Conservation (phyloP, 2,888 invertebrate species). For the Cataglyphis albicans region DNA sequence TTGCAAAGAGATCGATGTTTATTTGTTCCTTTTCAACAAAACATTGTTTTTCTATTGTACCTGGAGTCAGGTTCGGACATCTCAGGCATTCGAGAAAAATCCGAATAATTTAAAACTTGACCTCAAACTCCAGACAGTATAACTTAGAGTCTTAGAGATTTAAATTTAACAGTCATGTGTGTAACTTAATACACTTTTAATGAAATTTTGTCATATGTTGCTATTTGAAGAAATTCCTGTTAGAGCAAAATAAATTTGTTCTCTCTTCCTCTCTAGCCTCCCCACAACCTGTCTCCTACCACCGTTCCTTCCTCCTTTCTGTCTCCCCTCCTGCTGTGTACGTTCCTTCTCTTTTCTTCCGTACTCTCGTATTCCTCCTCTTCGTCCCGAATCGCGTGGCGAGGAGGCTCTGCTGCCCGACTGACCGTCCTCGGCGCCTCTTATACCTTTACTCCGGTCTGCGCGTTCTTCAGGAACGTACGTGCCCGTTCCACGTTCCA, state of each 20-base stretch:
- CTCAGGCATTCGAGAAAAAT: constrained; percentile 2
- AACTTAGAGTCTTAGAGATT: neutral
- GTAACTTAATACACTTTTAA: neutral
- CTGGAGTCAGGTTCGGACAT: neutral
- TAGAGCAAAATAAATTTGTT: constrained; percentile 49
- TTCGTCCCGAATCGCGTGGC: constrained; percentile 78
- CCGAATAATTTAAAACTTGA: neutral
- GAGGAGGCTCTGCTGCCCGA: constrained; percentile 83
- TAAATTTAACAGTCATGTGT: neutral
- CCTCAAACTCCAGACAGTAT: neutral
- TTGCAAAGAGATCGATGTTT: neutral
- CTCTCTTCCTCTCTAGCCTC: constrained; percentile 46
- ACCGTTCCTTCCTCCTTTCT: constrained; percentile 9
- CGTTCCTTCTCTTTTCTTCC: constrained; percentile 37
- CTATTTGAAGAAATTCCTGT: constrained; percentile 15
- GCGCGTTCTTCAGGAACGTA: constrained; percentile 83
- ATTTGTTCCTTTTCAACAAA: neutral
- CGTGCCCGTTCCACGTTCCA: constrained; percentile 69
- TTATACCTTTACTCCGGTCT: constrained; percentile 83
- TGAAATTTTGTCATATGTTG: constrained; percentile 45
- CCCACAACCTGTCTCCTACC: constrained; percentile 25
- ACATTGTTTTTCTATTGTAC: neutral
- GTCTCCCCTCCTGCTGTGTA: constrained; percentile 31
- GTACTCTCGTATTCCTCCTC: constrained; percentile 60
- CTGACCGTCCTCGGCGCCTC: constrained; percentile 79